Evolutionary conservation across 2,797 vertebrate species (phyloP), one percentile per base, ranked within the genome.

Genomic region (Sebastiscus tertius): DNA sequence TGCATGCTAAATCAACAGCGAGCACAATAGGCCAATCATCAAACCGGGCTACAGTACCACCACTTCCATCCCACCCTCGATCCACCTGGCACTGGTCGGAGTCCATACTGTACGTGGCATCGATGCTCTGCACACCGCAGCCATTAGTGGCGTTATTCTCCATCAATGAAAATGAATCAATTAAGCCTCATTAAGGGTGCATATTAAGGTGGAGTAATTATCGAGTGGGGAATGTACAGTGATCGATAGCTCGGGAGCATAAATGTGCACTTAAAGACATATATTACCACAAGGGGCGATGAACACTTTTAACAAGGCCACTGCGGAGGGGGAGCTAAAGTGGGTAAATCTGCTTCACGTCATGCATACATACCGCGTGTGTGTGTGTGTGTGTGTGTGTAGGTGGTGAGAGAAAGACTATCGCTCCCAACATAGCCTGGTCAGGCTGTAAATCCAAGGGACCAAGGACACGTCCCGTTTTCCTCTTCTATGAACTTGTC

Each of bases 1-100:
- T 91, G 91, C 92, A 90, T 92, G 93, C 92, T 93, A 95, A 96
- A 96, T 96, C 96, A 96, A 95, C 95, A 94, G 91, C 93, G 77
- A 89, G 93, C 94, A 96, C 95, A 96, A 95, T 95, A 93, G 95
- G 92, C 93, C 95, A 96, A 96, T 96, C 95, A 96, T 93, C 93
- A 92, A 89, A 88, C 92, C 90, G 80, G 83, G 92, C 92, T 90
- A 82, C 87, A 88, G 88, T 87, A 81, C 88, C 84, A 81, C 86
- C 88, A 82, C 88, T 90, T 83, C 85, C 70, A 86, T 89, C 90
- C 93, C 93, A 83, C 89, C 93, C 92, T 93, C 89, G 54, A 86
- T 90, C 91, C 92, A 94, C 93, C 93, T 95, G 89, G 85, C 87
- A 87, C 87, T 74, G 87, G 91, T 80, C 85, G 68, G 68, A 68